Base-by-base conservation (phyloP, 2,113 vertebrate genomes). In the Muntiacus muntjak region DNA sequence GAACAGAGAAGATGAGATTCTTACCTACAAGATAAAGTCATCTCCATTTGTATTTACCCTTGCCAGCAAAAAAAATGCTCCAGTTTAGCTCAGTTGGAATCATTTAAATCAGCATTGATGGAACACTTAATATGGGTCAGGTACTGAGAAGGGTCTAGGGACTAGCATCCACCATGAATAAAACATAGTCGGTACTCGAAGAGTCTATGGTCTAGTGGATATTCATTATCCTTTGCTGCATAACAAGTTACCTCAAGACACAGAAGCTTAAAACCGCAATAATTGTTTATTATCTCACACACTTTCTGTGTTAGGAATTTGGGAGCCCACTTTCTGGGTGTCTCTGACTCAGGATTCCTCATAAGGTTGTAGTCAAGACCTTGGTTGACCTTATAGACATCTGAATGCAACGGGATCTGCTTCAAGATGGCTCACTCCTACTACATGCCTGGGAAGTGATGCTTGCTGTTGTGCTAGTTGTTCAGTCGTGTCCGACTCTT, bases 401-500 rank as follows among this genome's bases (percentile, higher is more conserved):
- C 19, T 7, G 47, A 57, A 13, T 13, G 8, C 33, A 71, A 7
- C 1, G 19, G 3, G 36, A 33, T 57, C 26, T 55, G 26, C 7
- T 40, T 23, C 28, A 7, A 14, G 25, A 16, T 0, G 60, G 16
- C 21, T 11, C 43, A 1, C 55, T 50, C 19, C 67, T 71, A 14
- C 36, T 2, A 6, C 1, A 1, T 0, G 50, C 3, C 28, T 12
- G 45, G 45, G 13, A 13, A 19, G 0, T 8, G 60, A 33, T 0
- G 5, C 40, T 25, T 40, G 71, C 12, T 43, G 23, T 15, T 74
- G 36, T 74, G 21, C 14, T 43, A 74, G 71, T 26, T 43, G 7
- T 14, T 76, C 71, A 76, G 71, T 76, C 6, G 0, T 43, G 71
- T 43, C 23, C 0, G 1, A 43, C 36, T 26, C 71, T 76, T 76